Base-by-base conservation (phyloP, 2,888 invertebrate species). In the Andrena haemorrhoa region DNA sequence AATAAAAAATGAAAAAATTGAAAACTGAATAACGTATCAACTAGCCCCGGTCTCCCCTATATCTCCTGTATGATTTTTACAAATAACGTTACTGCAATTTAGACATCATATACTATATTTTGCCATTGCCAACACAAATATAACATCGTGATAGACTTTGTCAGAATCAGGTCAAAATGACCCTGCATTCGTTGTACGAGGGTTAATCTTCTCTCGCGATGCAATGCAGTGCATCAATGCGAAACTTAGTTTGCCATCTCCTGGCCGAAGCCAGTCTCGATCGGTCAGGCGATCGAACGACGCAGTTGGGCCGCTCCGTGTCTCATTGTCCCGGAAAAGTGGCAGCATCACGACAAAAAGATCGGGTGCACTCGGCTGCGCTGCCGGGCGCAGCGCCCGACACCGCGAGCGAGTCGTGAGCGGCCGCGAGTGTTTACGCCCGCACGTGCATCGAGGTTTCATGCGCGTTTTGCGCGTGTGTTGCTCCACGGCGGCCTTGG, bases 321-420 rank as follows among this genome's bases (percentile, higher is more conserved):
- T 89, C 87, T 88, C 91, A 92, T 92, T 92, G 92, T 92, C 88
- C 88, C 90, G 91, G 91, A 91, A 92, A 91, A 91, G 86, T 87
- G 83, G 87, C 81, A 82, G 89, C 88, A 86, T 87, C 81, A 65
- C 81, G 87, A 85, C 85, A 83, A 88, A 87, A 89, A 87, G 41
- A 41, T 41, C 72, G 53, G 49, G 20, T 26, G 68, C 81, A 29
- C 63, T 51, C 64, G 70, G 33, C 23, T 68, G 64, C 58, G 33
- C 33, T 23, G 41, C 29, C 63, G 64, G 26, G 47, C 60, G 53
- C 23, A 63, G 23, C 53, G 63, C 31, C n/a, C 12, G 35, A 82
- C 53, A 49, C 64, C 58, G 79, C 79, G 31, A 73, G 29, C 4
- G 1, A 41, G 16, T 4, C 41, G 4, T 41, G 41, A 41, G 41